Evolutionary conservation across 2,797 vertebrate genomes (phyloP).

Genomic region (Melanotaenia boesemani): DNA sequence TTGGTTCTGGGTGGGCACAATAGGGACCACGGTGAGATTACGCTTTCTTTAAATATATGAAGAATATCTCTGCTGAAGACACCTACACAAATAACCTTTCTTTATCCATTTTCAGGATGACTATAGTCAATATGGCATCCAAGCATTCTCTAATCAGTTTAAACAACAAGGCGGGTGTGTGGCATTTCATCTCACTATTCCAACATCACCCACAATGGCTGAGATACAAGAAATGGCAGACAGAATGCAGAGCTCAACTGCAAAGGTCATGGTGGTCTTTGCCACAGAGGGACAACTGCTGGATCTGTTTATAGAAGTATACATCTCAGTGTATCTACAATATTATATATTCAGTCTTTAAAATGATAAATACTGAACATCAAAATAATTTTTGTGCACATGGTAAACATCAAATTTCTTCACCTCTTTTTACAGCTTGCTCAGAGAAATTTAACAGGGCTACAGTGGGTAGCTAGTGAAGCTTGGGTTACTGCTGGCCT

Average conservation of each 20-base stretch:
- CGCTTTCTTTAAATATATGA: neutral
- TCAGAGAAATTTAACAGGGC: slow-evolving; percentile 71
- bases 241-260: slow-evolving; percentile 73
- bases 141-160: slow-evolving; percentile 77
- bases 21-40: slow-evolving; percentile 76
- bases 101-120: slow-evolving; percentile 71
- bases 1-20: slow-evolving; percentile 83
- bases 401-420: no score
- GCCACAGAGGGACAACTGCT: slow-evolving; percentile 78
- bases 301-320: slow-evolving; percentile 75
- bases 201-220: slow-evolving; percentile 57
- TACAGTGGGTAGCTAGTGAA: slow-evolving; percentile 86
- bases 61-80: neutral
- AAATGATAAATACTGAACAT: neutral
- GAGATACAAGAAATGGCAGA: slow-evolving; percentile 70
- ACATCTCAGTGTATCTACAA: neutral
- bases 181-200: slow-evolving; percentile 80
- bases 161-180: slow-evolving; percentile 77
- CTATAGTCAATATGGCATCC: slow-evolving; percentile 81
- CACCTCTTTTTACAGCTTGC: slow-evolving; percentile 45
- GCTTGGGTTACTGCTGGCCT: slow-evolving; percentile 80
- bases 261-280: slow-evolving; percentile 78
- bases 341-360: neutral
- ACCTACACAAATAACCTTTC: neutral
- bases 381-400: neutral